Evolutionary conservation across 2,888 invertebrate species (phyloP).

Genomic region (Atrina japonica): DNA sequence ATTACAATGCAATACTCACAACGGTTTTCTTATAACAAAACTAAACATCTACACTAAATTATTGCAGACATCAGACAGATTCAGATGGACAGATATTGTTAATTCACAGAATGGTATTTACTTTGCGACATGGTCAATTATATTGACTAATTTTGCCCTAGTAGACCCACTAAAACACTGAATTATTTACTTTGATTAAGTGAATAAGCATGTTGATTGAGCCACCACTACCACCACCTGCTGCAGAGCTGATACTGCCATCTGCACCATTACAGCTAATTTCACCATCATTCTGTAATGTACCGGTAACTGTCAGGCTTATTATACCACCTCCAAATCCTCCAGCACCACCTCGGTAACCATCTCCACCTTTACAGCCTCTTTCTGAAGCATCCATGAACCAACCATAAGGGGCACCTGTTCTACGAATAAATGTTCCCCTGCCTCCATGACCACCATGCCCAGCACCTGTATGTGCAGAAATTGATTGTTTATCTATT

Average conservation of each 20-base stretch:
- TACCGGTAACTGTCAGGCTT: slow-evolving; percentile 53
- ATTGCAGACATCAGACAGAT: no score
- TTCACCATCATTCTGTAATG: slow-evolving; percentile 64
- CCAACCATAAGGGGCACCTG: slow-evolving; percentile 62
- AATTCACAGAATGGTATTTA: no score
- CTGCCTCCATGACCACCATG: slow-evolving; percentile 69
- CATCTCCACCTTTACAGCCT: slow-evolving; percentile 66
- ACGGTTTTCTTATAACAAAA: no score
- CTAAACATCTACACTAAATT: no score
- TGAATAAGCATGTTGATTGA: slow-evolving; percentile 55
- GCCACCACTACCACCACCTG: slow-evolving; percentile 69
- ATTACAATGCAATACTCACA: no score
- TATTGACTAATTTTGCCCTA: no score
- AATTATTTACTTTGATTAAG: slow-evolving; percentile 62
- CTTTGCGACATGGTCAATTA: no score
- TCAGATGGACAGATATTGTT: no score
- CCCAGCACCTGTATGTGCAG: slow-evolving; percentile 62
- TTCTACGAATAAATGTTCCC: slow-evolving; percentile 43
- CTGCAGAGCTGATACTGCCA: slow-evolving; percentile 39
- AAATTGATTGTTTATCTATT: no score
- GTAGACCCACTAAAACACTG: no score
- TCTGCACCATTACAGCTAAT: slow-evolving; percentile 61
- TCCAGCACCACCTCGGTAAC: slow-evolving; percentile 36
- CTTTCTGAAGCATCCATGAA: slow-evolving; percentile 57
- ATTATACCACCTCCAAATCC: slow-evolving; percentile 67